These are phyloP conservation scores for Tipula lateralis DNA, from an alignment of 2,888 invertebrate species.

Conservation along the genomic window DNA sequence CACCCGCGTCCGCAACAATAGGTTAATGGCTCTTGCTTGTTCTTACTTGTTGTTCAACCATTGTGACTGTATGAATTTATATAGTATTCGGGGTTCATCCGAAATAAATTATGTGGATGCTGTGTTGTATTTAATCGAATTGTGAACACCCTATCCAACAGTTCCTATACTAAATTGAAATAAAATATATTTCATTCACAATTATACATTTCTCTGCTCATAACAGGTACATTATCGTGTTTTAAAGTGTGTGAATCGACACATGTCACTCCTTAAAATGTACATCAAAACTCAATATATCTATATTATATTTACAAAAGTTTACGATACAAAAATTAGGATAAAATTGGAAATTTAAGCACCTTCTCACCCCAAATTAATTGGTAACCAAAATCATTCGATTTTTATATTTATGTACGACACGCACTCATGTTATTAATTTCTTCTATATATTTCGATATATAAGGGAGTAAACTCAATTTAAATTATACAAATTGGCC, in stretches of 20 bases:
- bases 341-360: not conserved
- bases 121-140: too few species aligned
- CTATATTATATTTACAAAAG: not conserved
- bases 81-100: too few species aligned
- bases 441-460: not conserved
- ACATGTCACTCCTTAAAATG: not conserved
- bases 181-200: too few species aligned
- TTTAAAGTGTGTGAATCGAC: not conserved
- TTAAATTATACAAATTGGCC: not conserved
- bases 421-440: not conserved
- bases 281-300: not conserved
- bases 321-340: not conserved
- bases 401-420: not conserved
- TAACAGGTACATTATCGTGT: not conserved
- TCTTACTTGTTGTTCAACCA: too few species aligned
- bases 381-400: not conserved
- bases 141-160: not conserved
- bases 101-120: too few species aligned
- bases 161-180: not conserved
- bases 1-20: too few species aligned
- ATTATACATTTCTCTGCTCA: too few species aligned
- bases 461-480: not conserved
- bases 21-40: too few species aligned
- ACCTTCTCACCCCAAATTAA: conserved; percentile 11
- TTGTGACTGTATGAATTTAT: too few species aligned